Conservation (phyloP, 2,113 vertebrate genomes). For the Trematocara stigmaticum region DNA sequence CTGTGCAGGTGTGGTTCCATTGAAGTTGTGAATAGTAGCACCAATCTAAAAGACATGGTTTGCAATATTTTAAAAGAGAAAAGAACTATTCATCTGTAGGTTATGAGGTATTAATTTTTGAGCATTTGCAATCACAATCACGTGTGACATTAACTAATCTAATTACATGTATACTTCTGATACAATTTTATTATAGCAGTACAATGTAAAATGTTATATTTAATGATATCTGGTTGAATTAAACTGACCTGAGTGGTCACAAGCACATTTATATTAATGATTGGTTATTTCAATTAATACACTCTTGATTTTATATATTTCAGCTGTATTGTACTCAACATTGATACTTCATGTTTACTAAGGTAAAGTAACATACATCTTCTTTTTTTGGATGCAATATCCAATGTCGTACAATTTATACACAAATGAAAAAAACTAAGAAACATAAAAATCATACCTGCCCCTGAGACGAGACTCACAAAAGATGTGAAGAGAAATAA, state of each 20-base stretch:
- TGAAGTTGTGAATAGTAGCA: constrained; percentile 60
- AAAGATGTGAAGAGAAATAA: constrained; percentile 2
- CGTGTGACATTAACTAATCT: neutral
- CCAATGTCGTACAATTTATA: neutral
- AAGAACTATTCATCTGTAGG: neutral
- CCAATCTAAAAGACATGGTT: constrained; percentile 47
- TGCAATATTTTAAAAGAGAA: neutral
- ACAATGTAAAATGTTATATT: no score
- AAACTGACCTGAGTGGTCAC: neutral
- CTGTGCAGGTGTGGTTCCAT: constrained; percentile 43
- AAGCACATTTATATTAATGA: neutral
- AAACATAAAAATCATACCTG: constrained; percentile 4
- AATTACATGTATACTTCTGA: no score
- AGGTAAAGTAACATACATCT: no score
- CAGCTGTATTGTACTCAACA: neutral
- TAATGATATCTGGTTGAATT: neutral
- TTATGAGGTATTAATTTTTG: neutral
- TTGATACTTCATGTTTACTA: no score
- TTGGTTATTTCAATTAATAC: neutral
- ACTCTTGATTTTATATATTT: neutral
- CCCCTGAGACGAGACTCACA: neutral
- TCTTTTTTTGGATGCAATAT: neutral
- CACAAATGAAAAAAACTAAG: neutral
- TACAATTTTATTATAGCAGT: neutral
- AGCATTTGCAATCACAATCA: neutral